Conservation (phyloP, 2,113 vertebrate genomes). For the Ctenomys sociabilis region DNA sequence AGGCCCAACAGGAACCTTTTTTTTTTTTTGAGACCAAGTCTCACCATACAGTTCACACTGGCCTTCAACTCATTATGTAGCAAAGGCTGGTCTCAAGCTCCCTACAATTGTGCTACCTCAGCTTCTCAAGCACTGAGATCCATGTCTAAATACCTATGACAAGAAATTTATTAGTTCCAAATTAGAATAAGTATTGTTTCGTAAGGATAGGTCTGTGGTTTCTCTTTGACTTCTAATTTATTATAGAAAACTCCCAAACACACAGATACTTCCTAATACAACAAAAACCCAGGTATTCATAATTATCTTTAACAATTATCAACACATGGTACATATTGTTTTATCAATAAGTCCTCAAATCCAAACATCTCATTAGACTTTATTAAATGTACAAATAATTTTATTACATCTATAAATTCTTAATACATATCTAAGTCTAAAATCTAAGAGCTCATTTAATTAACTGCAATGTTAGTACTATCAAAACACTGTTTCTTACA, state of each 20-base stretch:
- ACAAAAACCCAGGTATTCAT: not conserved
- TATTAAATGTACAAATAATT: no score
- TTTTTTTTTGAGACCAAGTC: not conserved
- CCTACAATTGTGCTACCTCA: not conserved
- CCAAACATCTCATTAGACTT: no score
- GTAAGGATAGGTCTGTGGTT: not conserved
- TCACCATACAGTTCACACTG: not conserved
- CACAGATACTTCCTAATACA: not conserved
- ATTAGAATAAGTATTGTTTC: not conserved
- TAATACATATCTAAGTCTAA: no score
- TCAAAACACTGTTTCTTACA: no score
- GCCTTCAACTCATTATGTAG: not conserved
- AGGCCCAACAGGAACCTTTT: not conserved
- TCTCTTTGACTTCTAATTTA: not conserved
- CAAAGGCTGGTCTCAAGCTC: not conserved
- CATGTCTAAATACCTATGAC: not conserved
- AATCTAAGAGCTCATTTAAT: no score
- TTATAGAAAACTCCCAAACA: slow-evolving; percentile 32
- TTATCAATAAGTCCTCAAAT: no score
- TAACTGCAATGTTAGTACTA: no score
- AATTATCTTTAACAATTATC: no score
- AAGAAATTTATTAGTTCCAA: slow-evolving; percentile 1
- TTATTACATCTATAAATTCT: no score
- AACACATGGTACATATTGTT: no score
- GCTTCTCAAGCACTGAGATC: not conserved